Conservation (phyloP, 2,888 invertebrate genomes). For the Scaeva pyrastri region DNA sequence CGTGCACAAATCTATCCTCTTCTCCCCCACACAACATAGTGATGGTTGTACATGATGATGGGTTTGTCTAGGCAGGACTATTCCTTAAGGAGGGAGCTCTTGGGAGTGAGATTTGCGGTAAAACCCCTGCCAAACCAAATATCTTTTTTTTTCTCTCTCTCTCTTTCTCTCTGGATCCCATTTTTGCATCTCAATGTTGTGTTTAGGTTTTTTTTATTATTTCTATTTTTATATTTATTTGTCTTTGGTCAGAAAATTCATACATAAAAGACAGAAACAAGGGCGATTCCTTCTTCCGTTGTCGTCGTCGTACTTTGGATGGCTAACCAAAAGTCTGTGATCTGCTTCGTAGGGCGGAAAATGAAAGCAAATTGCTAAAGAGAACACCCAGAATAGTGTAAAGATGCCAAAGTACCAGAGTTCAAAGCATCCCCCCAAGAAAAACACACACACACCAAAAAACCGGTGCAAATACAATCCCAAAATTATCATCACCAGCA, state of each 20-base stretch:
- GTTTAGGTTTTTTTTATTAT: constrained; percentile 31
- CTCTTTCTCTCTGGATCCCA: constrained; percentile 1
- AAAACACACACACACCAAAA: constrained; percentile 12
- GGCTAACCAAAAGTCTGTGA: constrained; percentile 59
- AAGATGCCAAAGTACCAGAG: neutral
- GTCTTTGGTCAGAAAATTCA: constrained; percentile 39
- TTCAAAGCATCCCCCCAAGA: constrained; percentile 8
- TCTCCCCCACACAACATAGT: neutral
- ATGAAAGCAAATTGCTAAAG: constrained; percentile 63
- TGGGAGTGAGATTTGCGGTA: constrained; percentile 19
- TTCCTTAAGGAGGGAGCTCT: constrained; percentile 19
- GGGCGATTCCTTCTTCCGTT: neutral
- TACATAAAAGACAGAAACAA: neutral
- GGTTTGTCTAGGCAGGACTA: constrained; percentile 20
- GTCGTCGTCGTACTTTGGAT: neutral
- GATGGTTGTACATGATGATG: neutral
- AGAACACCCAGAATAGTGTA: constrained; percentile 31
- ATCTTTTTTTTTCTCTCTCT: constrained; percentile 3
- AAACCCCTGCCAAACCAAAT: constrained; percentile 41
- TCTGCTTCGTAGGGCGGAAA: constrained; percentile 63
- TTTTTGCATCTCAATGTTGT: constrained; percentile 35
- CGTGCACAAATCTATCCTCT: neutral
- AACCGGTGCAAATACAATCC: constrained; percentile 51
- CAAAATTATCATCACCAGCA: constrained; percentile 12
- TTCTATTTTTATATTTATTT: constrained; percentile 38